Percentiles rank a stretch among this genome's conserved stretches.
Conservation (phyloP, 2,113 vertebrate genomes). For the Strix aluco region DNA sequence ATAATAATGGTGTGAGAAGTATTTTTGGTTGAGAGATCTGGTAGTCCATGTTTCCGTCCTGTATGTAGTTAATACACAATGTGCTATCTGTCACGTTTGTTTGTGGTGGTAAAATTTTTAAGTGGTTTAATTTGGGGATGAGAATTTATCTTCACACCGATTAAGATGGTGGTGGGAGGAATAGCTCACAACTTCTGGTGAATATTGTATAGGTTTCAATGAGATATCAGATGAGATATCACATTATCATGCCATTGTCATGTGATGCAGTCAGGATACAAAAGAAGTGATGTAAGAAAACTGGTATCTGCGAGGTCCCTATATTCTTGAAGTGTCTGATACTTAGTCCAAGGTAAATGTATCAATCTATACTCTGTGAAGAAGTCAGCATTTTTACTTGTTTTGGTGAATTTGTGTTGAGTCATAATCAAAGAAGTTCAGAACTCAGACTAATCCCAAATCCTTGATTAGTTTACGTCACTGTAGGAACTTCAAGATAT, state of each 20-base stretch:
- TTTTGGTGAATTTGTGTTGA: background rate
- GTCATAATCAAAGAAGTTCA: background rate
- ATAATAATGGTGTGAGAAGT: conserved; percentile 7
- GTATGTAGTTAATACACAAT: background rate
- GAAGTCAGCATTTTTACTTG: background rate
- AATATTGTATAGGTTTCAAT: background rate
- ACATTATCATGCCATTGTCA: background rate
- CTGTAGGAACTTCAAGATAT: background rate
- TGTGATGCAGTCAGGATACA: background rate
- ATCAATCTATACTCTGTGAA: background rate
- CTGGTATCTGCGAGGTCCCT: background rate
- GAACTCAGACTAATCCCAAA: background rate
- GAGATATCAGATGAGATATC: background rate
- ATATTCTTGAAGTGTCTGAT: background rate
- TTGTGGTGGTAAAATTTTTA: conserved; percentile 3
- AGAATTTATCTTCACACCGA: background rate
- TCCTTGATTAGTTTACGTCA: background rate
- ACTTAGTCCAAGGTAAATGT: background rate
- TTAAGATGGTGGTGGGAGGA: background rate
- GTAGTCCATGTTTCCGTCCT: background rate
- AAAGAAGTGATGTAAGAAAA: background rate
- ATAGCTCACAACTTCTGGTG: background rate
- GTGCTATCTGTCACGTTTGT: conserved; percentile 12
- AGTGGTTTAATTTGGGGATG: background rate
- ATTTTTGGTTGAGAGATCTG: conserved; percentile 46